A percentile compares a stretch with the other conserved stretches of the same genome.
phyloP scores from a whole-genome alignment of 2,888 invertebrate genomes.

The Apantesis nais region DNA sequence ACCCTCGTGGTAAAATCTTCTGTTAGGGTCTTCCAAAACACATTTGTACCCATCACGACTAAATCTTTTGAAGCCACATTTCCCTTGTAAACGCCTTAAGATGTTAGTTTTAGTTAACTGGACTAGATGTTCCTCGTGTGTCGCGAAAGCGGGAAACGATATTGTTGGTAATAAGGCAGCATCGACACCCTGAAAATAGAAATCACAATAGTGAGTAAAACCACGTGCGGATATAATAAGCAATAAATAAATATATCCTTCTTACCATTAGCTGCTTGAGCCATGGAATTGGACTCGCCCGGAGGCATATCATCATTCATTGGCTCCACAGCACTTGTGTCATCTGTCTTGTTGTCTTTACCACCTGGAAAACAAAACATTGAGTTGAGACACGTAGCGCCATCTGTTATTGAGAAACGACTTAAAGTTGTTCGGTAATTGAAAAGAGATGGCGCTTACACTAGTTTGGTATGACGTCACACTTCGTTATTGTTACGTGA shows the following conservation, averaged over 20 bases:
- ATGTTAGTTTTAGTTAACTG: constrained; percentile 94
- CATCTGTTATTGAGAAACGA: too few relatives aligned
- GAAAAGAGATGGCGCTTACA: too few relatives aligned
- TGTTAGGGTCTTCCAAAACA: constrained; percentile 92
- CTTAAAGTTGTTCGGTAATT: too few relatives aligned
- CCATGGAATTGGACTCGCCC: constrained; percentile 55
- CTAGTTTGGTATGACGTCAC: too few relatives aligned
- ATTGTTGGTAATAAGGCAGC: constrained; percentile 96
- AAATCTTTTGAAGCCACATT: constrained; percentile 97
- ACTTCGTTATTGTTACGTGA: too few relatives aligned
- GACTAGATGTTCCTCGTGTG: constrained; percentile 96
- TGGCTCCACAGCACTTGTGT: constrained; percentile 39
- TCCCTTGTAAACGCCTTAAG: constrained; percentile 92
- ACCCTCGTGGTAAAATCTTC: constrained; percentile 93
- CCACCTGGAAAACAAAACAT: constrained; percentile 27
- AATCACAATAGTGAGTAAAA: background rate
- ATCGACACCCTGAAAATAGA: constrained; percentile 92
- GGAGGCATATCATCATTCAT: constrained; percentile 65
- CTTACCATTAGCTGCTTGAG: constrained; percentile 40
- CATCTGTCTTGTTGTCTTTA: constrained; percentile 53
- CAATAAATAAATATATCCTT: background rate
- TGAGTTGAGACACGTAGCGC: too few relatives aligned
- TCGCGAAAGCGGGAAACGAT: constrained; percentile 99
- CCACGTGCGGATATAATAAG: too few relatives aligned
- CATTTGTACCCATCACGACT: constrained; percentile 97